These are phyloP conservation scores for Percopsis transmontana DNA, from an alignment of 2,113 vertebrate species.

Conservation along the genomic window DNA sequence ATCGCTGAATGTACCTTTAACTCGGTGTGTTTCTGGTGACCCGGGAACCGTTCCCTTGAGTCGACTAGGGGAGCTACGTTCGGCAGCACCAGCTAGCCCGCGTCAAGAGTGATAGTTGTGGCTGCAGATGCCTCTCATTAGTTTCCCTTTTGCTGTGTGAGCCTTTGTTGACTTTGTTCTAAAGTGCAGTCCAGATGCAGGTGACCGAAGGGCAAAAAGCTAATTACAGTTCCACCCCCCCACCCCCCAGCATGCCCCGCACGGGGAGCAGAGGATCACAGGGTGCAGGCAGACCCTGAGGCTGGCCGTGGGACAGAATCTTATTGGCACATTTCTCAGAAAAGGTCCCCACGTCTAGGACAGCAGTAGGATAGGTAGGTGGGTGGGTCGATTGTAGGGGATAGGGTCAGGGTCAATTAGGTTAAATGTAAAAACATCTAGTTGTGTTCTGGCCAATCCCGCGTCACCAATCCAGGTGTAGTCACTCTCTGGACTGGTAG, in stretches of 20 bases:
- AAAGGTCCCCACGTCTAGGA: constrained; percentile 27
- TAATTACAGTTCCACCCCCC: constrained; percentile 10
- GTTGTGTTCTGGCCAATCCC: constrained; percentile 19
- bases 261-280: constrained; percentile 12
- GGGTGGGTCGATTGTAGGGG: constrained; percentile 8
- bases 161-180: constrained; percentile 59
- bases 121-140: constrained; percentile 16
- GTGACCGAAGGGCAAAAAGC: constrained; percentile 60
- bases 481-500: constrained; percentile 97
- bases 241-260: constrained; percentile 13
- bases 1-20: constrained; percentile 15
- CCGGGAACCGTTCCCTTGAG: background rate
- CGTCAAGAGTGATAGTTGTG: constrained; percentile 4
- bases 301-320: constrained; percentile 11
- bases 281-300: constrained; percentile 33
- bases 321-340: constrained; percentile 66
- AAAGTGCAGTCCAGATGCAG: constrained; percentile 83
- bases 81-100: constrained; percentile 11
- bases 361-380: constrained; percentile 2
- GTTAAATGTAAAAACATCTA: constrained; percentile 13
- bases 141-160: constrained; percentile 28
- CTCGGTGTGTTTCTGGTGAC: background rate
- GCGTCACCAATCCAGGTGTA: constrained; percentile 15
- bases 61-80: background rate
- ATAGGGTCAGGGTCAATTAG: constrained; percentile 27